Conservation (phyloP, 2,888 invertebrate genomes). For the Lepeophtheirus nordmannii region DNA sequence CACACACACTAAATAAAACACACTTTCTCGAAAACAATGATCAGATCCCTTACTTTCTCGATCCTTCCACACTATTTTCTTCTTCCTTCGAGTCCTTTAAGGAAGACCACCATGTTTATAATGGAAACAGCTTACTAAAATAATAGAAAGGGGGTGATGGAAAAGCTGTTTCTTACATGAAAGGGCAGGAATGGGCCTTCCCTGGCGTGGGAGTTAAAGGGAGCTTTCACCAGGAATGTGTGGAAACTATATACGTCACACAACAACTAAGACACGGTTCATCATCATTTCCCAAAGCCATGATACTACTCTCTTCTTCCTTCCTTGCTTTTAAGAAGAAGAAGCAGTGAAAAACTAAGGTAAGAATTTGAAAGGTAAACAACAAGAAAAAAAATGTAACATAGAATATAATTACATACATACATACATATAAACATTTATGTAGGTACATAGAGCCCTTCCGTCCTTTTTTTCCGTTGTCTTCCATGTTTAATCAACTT, state of each 20-base stretch:
- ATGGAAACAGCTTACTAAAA: conserved; percentile 8
- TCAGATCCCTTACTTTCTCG: too few species aligned
- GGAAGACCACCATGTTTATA: conserved; percentile 5
- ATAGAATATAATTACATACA: too few species aligned
- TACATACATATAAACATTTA: too few species aligned
- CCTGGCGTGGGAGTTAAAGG: background rate
- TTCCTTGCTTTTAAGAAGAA: conserved; percentile 1
- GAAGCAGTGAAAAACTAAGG: background rate
- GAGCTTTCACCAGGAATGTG: background rate
- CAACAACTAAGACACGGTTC: background rate
- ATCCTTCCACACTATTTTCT: too few species aligned
- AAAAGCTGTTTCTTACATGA: background rate
- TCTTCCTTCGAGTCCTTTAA: conserved; percentile 1
- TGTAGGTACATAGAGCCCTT: too few species aligned
- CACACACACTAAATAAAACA: too few species aligned
- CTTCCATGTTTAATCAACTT: too few species aligned
- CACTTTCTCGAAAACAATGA: too few species aligned
- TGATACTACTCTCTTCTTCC: background rate
- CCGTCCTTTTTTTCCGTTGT: too few species aligned
- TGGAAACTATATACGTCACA: background rate
- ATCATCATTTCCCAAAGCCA: background rate
- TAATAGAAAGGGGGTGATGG: conserved; percentile 5
- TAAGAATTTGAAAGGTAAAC: background rate
- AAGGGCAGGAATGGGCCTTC: background rate
- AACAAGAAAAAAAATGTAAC: too few species aligned